Conservation (phyloP, 2,888 invertebrate species). For the Zele albiditarsus region DNA sequence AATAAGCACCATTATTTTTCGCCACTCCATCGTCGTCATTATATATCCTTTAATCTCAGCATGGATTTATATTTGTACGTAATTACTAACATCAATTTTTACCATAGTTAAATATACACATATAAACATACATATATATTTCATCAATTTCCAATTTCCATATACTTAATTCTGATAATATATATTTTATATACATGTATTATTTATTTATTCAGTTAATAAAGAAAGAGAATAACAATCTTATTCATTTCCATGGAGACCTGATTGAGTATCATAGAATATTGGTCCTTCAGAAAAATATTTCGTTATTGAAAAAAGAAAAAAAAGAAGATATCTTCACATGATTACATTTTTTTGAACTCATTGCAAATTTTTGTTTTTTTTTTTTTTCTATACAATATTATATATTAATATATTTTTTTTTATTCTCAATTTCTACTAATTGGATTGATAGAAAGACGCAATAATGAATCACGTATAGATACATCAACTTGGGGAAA, state of each 20-base stretch:
- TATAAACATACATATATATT: slow-evolving; percentile 21
- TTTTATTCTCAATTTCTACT: too few species aligned
- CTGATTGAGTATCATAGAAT: slow-evolving; percentile 17
- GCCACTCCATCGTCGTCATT: neutral
- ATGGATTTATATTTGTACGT: neutral
- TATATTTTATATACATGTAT: slow-evolving; percentile 12
- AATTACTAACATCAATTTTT: slow-evolving; percentile 26
- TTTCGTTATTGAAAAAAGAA: neutral
- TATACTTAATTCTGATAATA: neutral
- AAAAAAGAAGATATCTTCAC: neutral
- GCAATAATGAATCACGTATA: too few species aligned
- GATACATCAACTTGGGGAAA: too few species aligned
- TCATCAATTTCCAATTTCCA: neutral
- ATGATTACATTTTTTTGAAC: neutral
- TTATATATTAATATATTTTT: too few species aligned
- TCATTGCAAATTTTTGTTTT: neutral
- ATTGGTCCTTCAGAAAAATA: slow-evolving; percentile 37
- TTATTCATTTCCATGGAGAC: neutral
- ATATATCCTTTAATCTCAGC: neutral
- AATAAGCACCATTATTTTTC: slow-evolving; percentile 33
- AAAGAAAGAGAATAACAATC: neutral
- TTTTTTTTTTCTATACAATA: neutral
- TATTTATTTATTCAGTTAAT: neutral
- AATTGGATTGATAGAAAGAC: too few species aligned
- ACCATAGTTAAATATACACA: slow-evolving; percentile 10